phyloP scores from a whole-genome alignment of 2,888 invertebrate genomes.

The Tolmerus cingulatus region DNA sequence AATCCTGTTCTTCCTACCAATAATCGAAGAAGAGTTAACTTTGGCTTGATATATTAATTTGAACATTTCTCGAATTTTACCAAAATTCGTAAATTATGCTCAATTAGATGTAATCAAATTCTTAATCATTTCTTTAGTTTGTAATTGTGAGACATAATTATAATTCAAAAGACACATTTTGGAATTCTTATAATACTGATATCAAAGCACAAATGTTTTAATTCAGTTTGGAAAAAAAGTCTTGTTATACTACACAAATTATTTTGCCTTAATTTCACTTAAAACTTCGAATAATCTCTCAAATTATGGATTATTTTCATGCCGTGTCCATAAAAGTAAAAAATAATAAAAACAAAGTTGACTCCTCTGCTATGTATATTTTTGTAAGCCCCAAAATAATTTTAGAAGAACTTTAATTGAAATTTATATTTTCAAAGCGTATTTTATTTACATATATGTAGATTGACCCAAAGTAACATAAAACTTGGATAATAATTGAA shows the following conservation, averaged over 20 bases:
- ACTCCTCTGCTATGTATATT: neutral
- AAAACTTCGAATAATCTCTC: neutral
- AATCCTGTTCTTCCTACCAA: neutral
- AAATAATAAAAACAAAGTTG: neutral
- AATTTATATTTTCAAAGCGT: neutral
- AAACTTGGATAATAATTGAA: slow-evolving; percentile 32
- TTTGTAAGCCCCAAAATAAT: neutral
- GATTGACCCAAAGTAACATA: neutral
- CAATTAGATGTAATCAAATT: neutral
- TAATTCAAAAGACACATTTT: no score
- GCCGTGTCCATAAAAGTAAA: neutral
- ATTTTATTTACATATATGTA: no score
- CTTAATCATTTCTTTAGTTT: neutral
- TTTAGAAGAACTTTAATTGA: neutral
- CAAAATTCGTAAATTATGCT: neutral
- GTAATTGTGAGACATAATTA: no score
- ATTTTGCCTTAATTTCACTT: no score
- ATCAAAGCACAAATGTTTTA: no score
- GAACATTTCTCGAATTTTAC: no score
- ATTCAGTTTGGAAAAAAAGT: no score
- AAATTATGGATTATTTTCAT: no score
- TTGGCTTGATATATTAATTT: neutral
- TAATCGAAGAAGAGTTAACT: neutral
- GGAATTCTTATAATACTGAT: no score
- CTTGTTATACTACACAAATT: no score